phyloP scores from a whole-genome alignment of 1,140 invertebrate genomes.

The Zaprionus nigranus region DNA sequence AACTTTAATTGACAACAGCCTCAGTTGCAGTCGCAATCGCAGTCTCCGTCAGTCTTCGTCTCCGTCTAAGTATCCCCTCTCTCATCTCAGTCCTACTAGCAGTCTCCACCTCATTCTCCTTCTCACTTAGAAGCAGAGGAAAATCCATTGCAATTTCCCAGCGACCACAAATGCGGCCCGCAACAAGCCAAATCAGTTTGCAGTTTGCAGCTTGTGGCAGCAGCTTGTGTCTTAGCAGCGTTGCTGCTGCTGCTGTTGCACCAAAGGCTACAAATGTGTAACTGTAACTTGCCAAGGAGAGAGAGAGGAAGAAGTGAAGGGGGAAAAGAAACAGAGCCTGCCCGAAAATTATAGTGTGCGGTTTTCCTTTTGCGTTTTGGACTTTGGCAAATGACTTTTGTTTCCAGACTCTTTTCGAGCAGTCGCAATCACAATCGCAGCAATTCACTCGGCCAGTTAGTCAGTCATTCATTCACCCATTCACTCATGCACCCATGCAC shows the following conservation, averaged over 20 bases:
- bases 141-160: slow-evolving; percentile 57
- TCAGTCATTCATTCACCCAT: slow-evolving; percentile 10
- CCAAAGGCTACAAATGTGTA: slow-evolving; percentile 79
- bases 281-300: slow-evolving; percentile 57
- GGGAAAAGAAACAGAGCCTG: background rate
- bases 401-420: slow-evolving; percentile 17
- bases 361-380: slow-evolving; percentile 58
- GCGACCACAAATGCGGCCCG: slow-evolving; percentile 56
- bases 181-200: slow-evolving; percentile 75
- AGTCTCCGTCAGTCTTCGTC: background rate
- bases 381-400: slow-evolving; percentile 75
- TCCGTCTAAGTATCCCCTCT: too few relatives aligned
- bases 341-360: slow-evolving; percentile 73
- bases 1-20: slow-evolving; percentile 75
- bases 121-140: slow-evolving; percentile 4
- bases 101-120: slow-evolving; percentile 10
- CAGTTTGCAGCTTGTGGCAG: slow-evolving; percentile 32
- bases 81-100: too few relatives aligned
- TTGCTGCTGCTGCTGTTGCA: too few relatives aligned
- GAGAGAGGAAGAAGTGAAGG: background rate
- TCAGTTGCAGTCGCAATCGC: slow-evolving; percentile 10
- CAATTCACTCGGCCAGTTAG: slow-evolving; percentile 9
- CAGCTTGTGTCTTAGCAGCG: slow-evolving; percentile 11
- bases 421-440: background rate
- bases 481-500: background rate